Conservation (phyloP, 2,888 invertebrate species). For the Choristoneura rosaceana region DNA sequence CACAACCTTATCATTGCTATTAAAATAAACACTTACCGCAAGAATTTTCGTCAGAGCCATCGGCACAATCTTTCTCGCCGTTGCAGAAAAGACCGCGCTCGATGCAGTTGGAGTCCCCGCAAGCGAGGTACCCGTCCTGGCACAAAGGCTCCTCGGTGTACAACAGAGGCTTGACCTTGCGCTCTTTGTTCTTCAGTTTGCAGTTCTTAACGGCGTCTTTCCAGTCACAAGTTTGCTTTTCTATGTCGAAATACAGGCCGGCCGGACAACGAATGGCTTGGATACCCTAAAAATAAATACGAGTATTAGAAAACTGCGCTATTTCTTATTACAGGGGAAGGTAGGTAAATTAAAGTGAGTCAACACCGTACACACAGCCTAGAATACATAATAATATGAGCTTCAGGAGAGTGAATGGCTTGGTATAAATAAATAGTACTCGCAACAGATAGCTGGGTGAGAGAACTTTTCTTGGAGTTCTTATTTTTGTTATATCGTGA, state of each 20-base stretch:
- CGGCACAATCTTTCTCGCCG: constrained; percentile 94
- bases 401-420: constrained; percentile 24
- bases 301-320: not conserved
- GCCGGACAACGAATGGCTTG: constrained; percentile 97
- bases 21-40: constrained; percentile 88
- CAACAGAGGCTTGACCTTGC: constrained; percentile 93
- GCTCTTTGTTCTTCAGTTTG: constrained; percentile 94
- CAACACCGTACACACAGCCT: constrained; percentile 5
- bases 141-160: constrained; percentile 96
- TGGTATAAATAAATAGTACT: no score
- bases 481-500: no score
- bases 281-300: constrained; percentile 87
- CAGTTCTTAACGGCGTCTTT: constrained; percentile 97
- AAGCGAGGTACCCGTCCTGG: constrained; percentile 93
- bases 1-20: not conserved
- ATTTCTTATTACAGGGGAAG: not conserved
- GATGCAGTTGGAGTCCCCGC: constrained; percentile 94
- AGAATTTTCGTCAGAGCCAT: constrained; percentile 95
- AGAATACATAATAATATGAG: constrained; percentile 4
- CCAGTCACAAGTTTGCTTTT: constrained; percentile 98
- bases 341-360: not conserved
- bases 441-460: no score
- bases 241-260: constrained; percentile 96
- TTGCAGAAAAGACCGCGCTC: constrained; percentile 97
- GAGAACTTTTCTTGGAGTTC: no score